Evolutionary conservation across 1,140 invertebrate species (phyloP).

Genomic region (Bombus waltoni): DNA sequence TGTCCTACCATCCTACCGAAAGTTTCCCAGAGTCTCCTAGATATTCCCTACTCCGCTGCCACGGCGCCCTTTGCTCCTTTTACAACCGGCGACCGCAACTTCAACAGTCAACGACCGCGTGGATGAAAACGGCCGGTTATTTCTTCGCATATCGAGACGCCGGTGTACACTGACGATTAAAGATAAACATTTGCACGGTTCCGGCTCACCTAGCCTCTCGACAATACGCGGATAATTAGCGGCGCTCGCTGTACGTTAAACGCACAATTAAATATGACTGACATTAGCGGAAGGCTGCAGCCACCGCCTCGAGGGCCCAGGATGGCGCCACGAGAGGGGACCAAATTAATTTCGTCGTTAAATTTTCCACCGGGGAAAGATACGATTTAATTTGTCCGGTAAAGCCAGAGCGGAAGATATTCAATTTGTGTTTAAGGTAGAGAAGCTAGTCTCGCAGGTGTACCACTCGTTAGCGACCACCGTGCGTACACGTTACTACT

Average conservation of each 20-base stretch:
- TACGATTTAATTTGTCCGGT: constrained; percentile 22
- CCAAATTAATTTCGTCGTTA: constrained; percentile 25
- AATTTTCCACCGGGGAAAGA: background rate
- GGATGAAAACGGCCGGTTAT: constrained; percentile 22
- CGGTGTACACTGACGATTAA: background rate
- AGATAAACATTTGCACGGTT: constrained; percentile 27
- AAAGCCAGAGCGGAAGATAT: background rate
- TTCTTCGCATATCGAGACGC: background rate
- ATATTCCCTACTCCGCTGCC: constrained; percentile 45
- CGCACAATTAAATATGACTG: constrained; percentile 21
- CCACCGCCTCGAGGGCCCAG: no score
- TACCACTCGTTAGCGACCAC: background rate
- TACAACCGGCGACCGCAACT: background rate
- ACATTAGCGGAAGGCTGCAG: background rate
- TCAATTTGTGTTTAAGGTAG: constrained; percentile 7
- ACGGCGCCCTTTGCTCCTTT: constrained; percentile 9
- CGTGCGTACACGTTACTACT: background rate
- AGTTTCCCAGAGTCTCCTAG: constrained; percentile 58
- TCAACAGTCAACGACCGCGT: constrained; percentile 18
- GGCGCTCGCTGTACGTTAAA: constrained; percentile 4
- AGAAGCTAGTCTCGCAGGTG: no score
- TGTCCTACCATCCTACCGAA: constrained; percentile 61
- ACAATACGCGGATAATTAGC: constrained; percentile 28
- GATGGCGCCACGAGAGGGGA: no score
- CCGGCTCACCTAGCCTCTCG: background rate